These are phyloP conservation scores for Drosophila suboccidentalis DNA, from an alignment of 2,888 invertebrate genomes.

Conservation along the genomic window DNA sequence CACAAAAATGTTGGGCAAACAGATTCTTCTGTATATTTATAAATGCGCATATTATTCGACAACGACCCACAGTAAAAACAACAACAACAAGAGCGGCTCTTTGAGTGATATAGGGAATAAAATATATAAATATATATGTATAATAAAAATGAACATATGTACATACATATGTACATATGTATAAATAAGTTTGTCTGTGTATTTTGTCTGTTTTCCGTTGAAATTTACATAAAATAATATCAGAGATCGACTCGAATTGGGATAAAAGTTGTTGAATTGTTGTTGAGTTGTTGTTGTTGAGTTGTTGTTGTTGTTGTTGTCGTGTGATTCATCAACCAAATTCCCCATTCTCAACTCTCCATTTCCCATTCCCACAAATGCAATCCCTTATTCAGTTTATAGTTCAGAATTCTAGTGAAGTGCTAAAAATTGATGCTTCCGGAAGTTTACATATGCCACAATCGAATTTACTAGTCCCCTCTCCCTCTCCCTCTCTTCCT, in stretches of 20 bases:
- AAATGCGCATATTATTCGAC: constrained; percentile 51
- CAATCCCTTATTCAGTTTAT: constrained; percentile 21
- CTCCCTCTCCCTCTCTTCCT: too few relatives aligned
- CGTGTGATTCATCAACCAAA: constrained; percentile 33
- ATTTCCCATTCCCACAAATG: constrained; percentile 7
- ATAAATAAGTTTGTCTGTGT: constrained; percentile 11
- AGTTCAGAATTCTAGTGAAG: constrained; percentile 22
- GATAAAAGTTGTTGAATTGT: constrained; percentile 13
- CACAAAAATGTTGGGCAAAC: constrained; percentile 21
- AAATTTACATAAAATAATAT: constrained; percentile 63
- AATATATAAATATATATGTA: constrained; percentile 15
- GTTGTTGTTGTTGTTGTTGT: constrained; percentile 6
- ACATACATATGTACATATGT: not conserved
- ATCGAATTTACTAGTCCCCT: constrained; percentile 11
- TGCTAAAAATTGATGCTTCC: constrained; percentile 50
- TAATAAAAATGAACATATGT: constrained; percentile 1
- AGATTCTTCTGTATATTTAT: constrained; percentile 40
- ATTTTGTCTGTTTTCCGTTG: constrained; percentile 45
- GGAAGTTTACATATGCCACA: constrained; percentile 38
- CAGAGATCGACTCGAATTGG: constrained; percentile 17
- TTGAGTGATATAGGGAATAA: constrained; percentile 23
- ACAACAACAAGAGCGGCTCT: constrained; percentile 11
- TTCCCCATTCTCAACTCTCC: not conserved
- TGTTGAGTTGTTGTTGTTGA: constrained; percentile 9
- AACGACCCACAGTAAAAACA: constrained; percentile 21